A percentile compares a stretch with the other conserved stretches of the same genome.
Evolutionary conservation across 2,797 vertebrate genomes (phyloP).

Genomic region (Staurois parvus): DNA sequence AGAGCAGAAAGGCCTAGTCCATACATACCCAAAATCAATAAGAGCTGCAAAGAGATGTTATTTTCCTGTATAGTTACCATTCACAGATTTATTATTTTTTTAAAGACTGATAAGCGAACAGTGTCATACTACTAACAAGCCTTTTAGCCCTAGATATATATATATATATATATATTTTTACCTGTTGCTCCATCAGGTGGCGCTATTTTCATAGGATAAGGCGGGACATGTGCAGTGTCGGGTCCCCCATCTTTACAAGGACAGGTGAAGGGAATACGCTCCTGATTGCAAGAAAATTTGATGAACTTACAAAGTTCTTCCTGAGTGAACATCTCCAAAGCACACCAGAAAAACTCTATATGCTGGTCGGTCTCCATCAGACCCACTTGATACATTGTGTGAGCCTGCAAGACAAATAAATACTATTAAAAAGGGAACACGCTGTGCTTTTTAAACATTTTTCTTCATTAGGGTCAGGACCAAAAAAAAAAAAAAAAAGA

Average conservation of each 20-base stretch:
- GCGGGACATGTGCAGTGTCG: constrained; percentile 95
- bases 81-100: too few relatives aligned
- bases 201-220: constrained; percentile 98
- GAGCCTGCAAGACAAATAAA: constrained; percentile 79
- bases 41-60: too few relatives aligned
- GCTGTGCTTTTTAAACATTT: too few relatives aligned
- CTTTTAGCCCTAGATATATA: neutral
- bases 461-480: too few relatives aligned
- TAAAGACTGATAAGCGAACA: too few relatives aligned
- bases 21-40: too few relatives aligned
- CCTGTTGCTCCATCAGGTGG: constrained; percentile 94
- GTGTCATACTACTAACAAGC: too few relatives aligned
- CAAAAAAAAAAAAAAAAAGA: too few relatives aligned
- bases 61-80: too few relatives aligned
- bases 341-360: constrained; percentile 97
- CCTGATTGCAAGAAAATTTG: constrained; percentile 98
- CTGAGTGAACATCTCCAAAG: constrained; percentile 94
- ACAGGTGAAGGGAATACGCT: constrained; percentile 97
- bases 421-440: neutral
- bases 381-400: constrained; percentile 99
- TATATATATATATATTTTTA: constrained; percentile 69
- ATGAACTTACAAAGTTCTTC: constrained; percentile 99
- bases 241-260: constrained; percentile 96
- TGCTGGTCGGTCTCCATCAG: constrained; percentile 98
- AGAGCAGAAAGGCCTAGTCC: too few relatives aligned